These are phyloP conservation scores for Myrmophylax atrothorax DNA, from an alignment of 2,113 vertebrate genomes.

Conservation along the genomic window DNA sequence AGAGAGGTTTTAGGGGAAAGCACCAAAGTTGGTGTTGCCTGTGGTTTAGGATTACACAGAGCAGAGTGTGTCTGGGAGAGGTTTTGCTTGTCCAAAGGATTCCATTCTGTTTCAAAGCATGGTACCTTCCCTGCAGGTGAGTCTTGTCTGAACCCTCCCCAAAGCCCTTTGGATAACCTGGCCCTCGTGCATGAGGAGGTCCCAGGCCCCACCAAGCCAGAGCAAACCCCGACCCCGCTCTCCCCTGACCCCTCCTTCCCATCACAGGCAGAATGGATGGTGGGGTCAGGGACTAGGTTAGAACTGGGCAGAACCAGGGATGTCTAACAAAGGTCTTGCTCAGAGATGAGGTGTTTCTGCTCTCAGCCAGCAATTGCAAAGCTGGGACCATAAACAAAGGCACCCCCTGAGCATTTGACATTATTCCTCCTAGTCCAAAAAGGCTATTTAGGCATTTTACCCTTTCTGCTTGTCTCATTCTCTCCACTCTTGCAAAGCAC, in stretches of 20 bases:
- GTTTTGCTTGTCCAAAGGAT: neutral
- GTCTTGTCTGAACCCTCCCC: neutral
- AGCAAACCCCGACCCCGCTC: neutral
- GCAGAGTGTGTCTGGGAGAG: neutral
- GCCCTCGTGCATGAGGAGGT: neutral
- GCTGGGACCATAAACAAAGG: neutral
- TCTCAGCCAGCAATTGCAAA: neutral
- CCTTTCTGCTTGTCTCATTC: neutral
- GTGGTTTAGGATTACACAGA: neutral
- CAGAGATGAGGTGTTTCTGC: neutral
- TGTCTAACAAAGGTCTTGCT: neutral
- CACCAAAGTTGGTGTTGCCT: neutral
- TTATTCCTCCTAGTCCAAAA: neutral
- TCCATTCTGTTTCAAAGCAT: conserved; percentile 32
- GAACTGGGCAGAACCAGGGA: neutral
- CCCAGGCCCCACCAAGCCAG: neutral
- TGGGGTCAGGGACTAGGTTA: neutral
- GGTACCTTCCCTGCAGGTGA: neutral
- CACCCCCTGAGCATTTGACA: neutral
- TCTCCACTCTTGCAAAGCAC: neutral
- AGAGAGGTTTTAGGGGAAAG: neutral
- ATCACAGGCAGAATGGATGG: neutral
- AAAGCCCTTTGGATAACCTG: neutral
- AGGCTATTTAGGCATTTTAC: neutral
- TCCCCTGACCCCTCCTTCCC: neutral